Percentiles rank a stretch among this genome's conserved stretches.
phyloP scores from a whole-genome alignment of 2,113 vertebrate genomes.

The Tetrax tetrax region DNA sequence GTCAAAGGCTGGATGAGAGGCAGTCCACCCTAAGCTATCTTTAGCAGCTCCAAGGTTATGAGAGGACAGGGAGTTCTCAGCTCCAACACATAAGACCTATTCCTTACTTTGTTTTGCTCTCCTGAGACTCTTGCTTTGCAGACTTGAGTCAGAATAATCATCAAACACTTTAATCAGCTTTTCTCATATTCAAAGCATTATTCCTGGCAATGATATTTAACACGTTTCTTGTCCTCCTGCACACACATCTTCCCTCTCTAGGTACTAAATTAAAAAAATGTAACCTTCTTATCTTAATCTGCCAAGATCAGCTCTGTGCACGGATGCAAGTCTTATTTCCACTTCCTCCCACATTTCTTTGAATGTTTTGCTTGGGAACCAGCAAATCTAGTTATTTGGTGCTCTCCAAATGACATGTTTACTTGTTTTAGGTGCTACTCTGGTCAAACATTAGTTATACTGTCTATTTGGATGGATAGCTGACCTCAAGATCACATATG shows the following conservation, averaged over 20 bases:
- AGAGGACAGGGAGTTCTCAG: neutral
- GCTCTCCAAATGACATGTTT: neutral
- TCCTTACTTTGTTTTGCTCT: neutral
- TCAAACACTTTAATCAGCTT: neutral
- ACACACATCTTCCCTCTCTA: neutral
- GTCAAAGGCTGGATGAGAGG: neutral
- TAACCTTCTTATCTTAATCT: neutral
- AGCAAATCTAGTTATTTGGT: neutral
- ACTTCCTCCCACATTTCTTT: neutral
- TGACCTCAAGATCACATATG: neutral
- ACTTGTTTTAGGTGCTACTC: neutral
- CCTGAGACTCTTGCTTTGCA: neutral
- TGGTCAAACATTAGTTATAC: neutral
- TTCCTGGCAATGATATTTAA: neutral
- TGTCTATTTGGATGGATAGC: neutral
- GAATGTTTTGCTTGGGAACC: neutral
- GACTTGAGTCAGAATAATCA: neutral
- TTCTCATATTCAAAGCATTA: neutral
- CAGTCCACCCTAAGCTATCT: neutral
- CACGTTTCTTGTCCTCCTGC: neutral
- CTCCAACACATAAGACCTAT: neutral
- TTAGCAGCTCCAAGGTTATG: neutral
- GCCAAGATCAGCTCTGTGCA: neutral
- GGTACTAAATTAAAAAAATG: neutral
- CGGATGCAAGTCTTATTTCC: neutral